Evolutionary conservation across 2,113 vertebrate species (phyloP), one percentile per base, ranked within the genome.

Genomic region (Oryzias celebensis): DNA sequence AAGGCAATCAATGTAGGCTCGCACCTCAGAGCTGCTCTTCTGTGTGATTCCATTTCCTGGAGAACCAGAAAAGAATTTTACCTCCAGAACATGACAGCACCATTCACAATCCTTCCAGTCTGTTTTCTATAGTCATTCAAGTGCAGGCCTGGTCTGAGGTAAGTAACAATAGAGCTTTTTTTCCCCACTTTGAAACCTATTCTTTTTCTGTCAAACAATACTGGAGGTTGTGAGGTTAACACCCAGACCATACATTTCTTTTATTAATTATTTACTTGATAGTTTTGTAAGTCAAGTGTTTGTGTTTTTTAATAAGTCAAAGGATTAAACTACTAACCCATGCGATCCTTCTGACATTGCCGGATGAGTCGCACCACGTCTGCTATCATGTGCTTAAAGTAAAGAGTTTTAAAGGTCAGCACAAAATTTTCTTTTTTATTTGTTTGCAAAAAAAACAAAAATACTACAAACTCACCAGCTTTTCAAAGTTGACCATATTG

Each of bases 401-500:
- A 65, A 61, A 80, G 20, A 65, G 13, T 36, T 62, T 52, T 22
- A 5, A 47, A 14, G 48, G 26, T 71, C 14, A 64, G 43, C 26
- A 28, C 1, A 3, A 1, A 1, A n/a, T 0, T 15, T 8, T 48
- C 14, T 26, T 49, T 69, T 42, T 14, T 5, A 26, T 47, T 69
- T 43, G 13, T 5, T 23, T 36, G 13, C 45, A 48, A 16, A 20
- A 20, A 28, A 42, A 12, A 8, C 7, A 16, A 41, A 42, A 31
- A 26, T 2, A 18, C 4, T 3, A 5, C 62, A 50, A 62, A 90
- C 96, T 77, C 88, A 98, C 97, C 94, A 98, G 93, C 77, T 98
- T 99, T 85, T 98, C 94, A 90, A 99, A 99, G 83, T 98, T 99
- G 69, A 98, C 94, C 73, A 97, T 91, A 90, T 98, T 98, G 86